phyloP scores from a whole-genome alignment of 2,113 vertebrate genomes.

The Archocentrus centrarchus region DNA sequence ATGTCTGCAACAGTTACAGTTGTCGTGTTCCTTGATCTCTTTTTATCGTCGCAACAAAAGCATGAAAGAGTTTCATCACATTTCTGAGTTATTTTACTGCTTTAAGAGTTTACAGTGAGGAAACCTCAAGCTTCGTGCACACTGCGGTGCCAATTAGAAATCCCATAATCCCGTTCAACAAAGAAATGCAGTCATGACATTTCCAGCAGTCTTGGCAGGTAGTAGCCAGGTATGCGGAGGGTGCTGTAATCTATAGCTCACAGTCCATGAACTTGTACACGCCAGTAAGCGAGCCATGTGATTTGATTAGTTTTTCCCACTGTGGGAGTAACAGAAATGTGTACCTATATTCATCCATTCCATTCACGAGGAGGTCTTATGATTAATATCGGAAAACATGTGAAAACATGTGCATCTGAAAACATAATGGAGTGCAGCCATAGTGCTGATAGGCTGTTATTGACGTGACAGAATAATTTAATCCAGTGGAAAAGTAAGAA shows the following conservation, averaged over 20 bases:
- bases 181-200: constrained; percentile 61
- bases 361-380: background rate
- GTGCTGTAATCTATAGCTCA: background rate
- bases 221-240: constrained; percentile 62
- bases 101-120: constrained; percentile 5
- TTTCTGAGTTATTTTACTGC: constrained; percentile 12
- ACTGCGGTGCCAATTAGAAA: constrained; percentile 70
- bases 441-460: background rate
- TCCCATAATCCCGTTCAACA: constrained; percentile 65
- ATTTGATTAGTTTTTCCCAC: background rate
- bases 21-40: constrained; percentile 3
- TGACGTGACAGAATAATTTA: background rate
- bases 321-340: background rate
- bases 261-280: constrained; percentile 14
- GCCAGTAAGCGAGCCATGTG: background rate
- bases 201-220: constrained; percentile 63
- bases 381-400: background rate
- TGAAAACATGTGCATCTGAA: background rate
- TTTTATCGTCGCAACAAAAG: background rate
- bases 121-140: constrained; percentile 27
- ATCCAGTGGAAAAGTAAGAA: background rate
- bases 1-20: constrained; percentile 34
- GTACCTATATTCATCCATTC: background rate
- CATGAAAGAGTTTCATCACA: constrained; percentile 14
- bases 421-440: background rate